Percentiles rank a stretch among this genome's conserved stretches.
Evolutionary conservation across 2,797 vertebrate genomes (phyloP).

Genomic region (Stomatorhinus walkeri): DNA sequence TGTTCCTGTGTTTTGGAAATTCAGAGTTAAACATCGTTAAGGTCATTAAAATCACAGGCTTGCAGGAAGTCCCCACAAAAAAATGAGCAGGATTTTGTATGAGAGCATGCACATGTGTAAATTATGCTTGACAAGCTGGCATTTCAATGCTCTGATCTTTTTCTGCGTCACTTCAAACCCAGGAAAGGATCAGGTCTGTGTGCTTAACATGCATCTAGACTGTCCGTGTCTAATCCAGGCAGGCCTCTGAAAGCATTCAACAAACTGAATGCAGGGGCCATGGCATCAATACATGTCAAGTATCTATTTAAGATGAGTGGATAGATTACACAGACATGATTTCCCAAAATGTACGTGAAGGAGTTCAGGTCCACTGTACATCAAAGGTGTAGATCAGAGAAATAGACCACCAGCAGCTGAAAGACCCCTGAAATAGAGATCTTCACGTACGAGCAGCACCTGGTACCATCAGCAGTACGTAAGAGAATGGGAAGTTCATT

Average conservation of each 20-base stretch:
- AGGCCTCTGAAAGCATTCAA: not conserved
- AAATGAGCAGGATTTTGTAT: not conserved
- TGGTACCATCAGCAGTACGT: not conserved
- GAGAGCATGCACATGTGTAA: conserved; percentile 22
- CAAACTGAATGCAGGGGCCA: not conserved
- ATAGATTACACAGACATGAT: not conserved
- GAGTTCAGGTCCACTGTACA: not conserved
- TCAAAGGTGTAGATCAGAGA: not conserved
- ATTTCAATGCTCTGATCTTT: conserved; percentile 42
- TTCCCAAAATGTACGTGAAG: not conserved
- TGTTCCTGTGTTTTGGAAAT: not conserved
- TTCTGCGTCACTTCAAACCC: conserved; percentile 47
- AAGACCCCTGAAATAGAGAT: not conserved
- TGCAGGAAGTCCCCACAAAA: not conserved
- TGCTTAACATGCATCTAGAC: conserved; percentile 13
- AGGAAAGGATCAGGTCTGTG: conserved; percentile 12
- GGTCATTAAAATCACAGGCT: not conserved
- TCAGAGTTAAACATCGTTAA: not conserved
- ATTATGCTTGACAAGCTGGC: conserved; percentile 46
- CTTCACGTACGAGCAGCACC: not conserved
- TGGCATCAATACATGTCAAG: not conserved
- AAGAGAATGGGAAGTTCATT: not conserved
- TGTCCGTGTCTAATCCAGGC: not conserved
- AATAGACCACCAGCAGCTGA: not conserved
- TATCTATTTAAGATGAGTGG: not conserved